Conservation (phyloP, 2,888 invertebrate genomes). For the Loripinus fragilis region DNA sequence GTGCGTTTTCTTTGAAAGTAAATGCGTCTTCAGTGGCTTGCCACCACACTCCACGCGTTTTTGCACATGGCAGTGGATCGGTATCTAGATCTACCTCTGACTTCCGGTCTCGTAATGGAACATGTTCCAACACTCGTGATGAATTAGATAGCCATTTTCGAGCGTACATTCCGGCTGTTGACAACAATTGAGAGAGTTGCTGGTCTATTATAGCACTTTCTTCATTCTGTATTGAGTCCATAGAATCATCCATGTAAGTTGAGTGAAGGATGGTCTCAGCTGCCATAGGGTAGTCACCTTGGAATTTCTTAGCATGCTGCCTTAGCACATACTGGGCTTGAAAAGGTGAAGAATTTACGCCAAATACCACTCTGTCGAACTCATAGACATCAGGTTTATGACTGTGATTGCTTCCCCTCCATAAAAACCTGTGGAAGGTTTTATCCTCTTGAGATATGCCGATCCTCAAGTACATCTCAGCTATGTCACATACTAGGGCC, state of each 20-base stretch:
- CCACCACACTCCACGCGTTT: slow-evolving; percentile 56
- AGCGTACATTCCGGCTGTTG: slow-evolving; percentile 45
- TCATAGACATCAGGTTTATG: slow-evolving; percentile 38
- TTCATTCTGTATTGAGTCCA: slow-evolving; percentile 44
- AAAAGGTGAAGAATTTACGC: slow-evolving; percentile 60
- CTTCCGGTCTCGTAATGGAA: slow-evolving; percentile 46
- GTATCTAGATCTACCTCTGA: slow-evolving; percentile 37
- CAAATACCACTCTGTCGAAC: slow-evolving; percentile 57
- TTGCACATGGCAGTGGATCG: slow-evolving; percentile 38
- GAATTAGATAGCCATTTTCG: slow-evolving; percentile 57
- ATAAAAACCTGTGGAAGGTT: slow-evolving; percentile 41
- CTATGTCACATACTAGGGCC: slow-evolving; percentile 51
- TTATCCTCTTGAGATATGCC: slow-evolving; percentile 22
- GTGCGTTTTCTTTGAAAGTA: slow-evolving; percentile 19
- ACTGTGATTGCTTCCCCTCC: slow-evolving; percentile 20
- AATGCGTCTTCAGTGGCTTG: slow-evolving; percentile 46
- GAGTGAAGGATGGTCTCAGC: slow-evolving; percentile 54
- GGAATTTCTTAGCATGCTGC: slow-evolving; percentile 38
- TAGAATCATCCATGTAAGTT: slow-evolving; percentile 61
- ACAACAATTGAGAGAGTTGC: slow-evolving; percentile 35
- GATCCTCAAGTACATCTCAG: slow-evolving; percentile 48
- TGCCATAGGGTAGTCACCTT: slow-evolving; percentile 35
- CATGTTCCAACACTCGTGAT: slow-evolving; percentile 28
- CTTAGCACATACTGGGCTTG: slow-evolving; percentile 54
- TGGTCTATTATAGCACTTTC: slow-evolving; percentile 41